These are phyloP conservation scores for Anodontia alba DNA, from an alignment of 2,888 invertebrate genomes.

Conservation along the genomic window DNA sequence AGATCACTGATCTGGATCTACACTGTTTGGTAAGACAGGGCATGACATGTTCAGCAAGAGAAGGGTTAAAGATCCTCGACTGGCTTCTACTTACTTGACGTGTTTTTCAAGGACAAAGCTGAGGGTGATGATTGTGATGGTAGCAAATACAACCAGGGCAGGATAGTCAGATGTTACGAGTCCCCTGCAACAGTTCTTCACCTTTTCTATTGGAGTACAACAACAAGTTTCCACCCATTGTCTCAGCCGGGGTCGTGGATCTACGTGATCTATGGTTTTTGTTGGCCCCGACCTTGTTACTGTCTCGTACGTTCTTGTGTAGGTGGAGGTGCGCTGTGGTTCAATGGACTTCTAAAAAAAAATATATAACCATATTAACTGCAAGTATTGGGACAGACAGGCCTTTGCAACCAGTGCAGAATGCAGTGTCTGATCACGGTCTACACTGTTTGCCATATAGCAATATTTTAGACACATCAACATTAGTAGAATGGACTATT, in stretches of 20 bases:
- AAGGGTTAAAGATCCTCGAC: too few species aligned
- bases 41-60: too few species aligned
- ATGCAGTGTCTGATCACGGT: too few species aligned
- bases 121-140: conserved; percentile 61
- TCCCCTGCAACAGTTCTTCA: conserved; percentile 31
- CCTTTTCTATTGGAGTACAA: conserved; percentile 17
- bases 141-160: conserved; percentile 61
- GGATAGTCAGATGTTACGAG: conserved; percentile 61
- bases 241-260: not conserved
- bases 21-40: too few species aligned
- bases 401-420: too few species aligned
- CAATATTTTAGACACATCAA: too few species aligned
- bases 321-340: conserved; percentile 1
- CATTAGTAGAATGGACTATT: too few species aligned
- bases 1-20: too few species aligned
- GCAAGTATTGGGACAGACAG: too few species aligned
- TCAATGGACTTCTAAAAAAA: not conserved
- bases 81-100: conserved; percentile 69
- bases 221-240: conserved; percentile 18
- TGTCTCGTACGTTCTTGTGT: not conserved
- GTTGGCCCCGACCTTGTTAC: conserved; percentile 2
- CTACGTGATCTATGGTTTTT: not conserved
- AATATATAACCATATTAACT: not conserved
- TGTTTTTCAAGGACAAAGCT: conserved; percentile 63
- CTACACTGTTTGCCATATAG: too few species aligned